phyloP scores from a whole-genome alignment of 2,797 vertebrate species.

The Arnoldichthys spilopterus region DNA sequence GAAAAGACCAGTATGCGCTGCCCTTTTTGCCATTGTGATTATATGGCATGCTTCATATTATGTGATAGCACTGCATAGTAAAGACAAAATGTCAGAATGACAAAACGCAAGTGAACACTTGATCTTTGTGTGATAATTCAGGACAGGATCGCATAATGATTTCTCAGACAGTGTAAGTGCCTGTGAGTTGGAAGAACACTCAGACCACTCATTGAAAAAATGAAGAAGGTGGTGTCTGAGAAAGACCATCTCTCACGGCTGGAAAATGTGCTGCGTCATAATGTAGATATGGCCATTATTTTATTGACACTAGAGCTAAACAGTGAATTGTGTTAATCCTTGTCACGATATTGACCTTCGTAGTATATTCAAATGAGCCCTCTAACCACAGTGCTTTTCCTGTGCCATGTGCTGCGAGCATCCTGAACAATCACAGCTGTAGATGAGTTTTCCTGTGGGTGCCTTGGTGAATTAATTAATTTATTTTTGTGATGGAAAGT shows the following conservation, averaged over 20 bases:
- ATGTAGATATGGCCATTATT: conserved; percentile 6
- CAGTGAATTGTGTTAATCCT: background rate
- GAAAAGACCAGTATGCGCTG: background rate
- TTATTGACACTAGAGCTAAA: too few relatives aligned
- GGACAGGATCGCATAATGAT: background rate
- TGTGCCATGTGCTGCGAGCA: too few relatives aligned
- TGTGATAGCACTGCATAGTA: background rate
- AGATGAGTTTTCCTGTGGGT: too few relatives aligned
- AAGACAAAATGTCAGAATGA: background rate
- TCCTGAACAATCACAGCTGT: too few relatives aligned
- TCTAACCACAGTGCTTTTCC: too few relatives aligned
- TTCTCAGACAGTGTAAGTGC: background rate
- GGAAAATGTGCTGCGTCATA: conserved; percentile 1
- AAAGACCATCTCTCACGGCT: background rate
- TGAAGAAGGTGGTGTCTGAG: background rate
- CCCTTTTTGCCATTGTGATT: background rate
- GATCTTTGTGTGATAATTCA: background rate
- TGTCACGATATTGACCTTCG: background rate
- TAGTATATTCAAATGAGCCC: too few relatives aligned
- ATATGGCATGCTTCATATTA: background rate
- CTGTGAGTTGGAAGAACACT: conserved; percentile 10
- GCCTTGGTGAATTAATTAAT: too few relatives aligned
- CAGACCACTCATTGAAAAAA: conserved; percentile 3
- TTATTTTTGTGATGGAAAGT: too few relatives aligned
- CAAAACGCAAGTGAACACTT: background rate